Evolutionary conservation across 2,797 vertebrate genomes (phyloP), one percentile per base, ranked within the genome.

Genomic region (Psittacula derbiana): DNA sequence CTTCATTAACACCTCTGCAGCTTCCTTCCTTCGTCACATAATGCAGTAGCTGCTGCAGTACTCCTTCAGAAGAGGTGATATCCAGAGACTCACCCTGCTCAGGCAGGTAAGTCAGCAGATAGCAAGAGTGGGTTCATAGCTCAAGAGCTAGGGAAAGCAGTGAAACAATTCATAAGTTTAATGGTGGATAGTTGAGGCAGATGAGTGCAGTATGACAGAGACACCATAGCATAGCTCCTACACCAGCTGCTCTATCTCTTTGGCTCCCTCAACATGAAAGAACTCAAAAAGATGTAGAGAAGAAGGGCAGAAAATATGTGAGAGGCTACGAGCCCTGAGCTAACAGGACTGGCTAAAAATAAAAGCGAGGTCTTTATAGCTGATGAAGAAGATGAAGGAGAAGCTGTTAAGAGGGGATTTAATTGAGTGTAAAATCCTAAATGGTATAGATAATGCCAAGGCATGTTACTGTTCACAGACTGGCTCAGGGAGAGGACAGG

Each of bases 381-480:
- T 69, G 91, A 16, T 96, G 66, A 85, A 94, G 83, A 96, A 88
- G 90, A 96, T 92, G 84, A 92, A 92, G 67, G 58, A 80, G 61
- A 94, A 90, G 80, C 64, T 90, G 52, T 93, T 96, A 96, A 92
- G 40, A 94, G 67, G 60, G 23, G 40, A 93, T 93, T 84, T 93
- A 96, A 96, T 95, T 96, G 92, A 92, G 84, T 95, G 50, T 97
- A 95, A 97, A 97, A 93, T 92, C 79, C 78, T 95, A 92, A 97
- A 96, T 92, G 81, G 64, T 94, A 55, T n/a, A 93, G 94, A 69
- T 96, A 96, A 95, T 95, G 62, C 87, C 81, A 94, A 93, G 30
- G 36, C 72, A 55, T 55, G 76, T 58, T 94, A 64, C 46, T 88
- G 94, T 84, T 93, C 75, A 41, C 58, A 65, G 75, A 13, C 17